Evolutionary conservation across 2,888 invertebrate genomes (phyloP).

Genomic region (Lutraria lutraria): DNA sequence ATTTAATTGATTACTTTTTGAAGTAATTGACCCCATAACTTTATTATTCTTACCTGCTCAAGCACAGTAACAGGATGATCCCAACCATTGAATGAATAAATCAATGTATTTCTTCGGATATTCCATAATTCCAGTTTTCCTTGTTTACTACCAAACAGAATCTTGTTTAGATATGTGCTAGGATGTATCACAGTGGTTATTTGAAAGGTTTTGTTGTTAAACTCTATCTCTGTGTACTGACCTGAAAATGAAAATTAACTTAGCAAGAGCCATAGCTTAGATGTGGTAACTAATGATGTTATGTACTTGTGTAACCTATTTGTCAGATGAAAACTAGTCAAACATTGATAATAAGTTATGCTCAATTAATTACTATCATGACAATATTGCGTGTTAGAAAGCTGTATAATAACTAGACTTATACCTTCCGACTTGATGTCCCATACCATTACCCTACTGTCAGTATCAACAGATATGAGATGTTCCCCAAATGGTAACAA

Average conservation of each 20-base stretch:
- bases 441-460: conserved; percentile 93
- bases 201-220: conserved; percentile 90
- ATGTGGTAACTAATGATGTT: too few species aligned
- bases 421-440: conserved; percentile 92
- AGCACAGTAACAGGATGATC: conserved; percentile 90
- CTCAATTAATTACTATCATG: too few species aligned
- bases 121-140: conserved; percentile 96
- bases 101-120: conserved; percentile 89
- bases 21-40: too few species aligned
- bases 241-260: conserved; percentile 74
- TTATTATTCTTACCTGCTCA: conserved; percentile 89
- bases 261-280: neutral
- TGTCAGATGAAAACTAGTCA: too few species aligned
- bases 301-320: too few species aligned
- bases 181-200: conserved; percentile 96
- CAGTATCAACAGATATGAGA: conserved; percentile 94
- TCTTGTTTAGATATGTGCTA: conserved; percentile 96
- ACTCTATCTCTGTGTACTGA: conserved; percentile 85
- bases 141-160: conserved; percentile 94
- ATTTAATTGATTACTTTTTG: too few species aligned
- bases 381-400: too few species aligned
- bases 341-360: too few species aligned
- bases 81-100: conserved; percentile 93
- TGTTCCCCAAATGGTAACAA: conserved; percentile 94
- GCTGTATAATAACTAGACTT: neutral